phyloP scores from a whole-genome alignment of 2,113 vertebrate genomes.

The Istiophorus platypterus region DNA sequence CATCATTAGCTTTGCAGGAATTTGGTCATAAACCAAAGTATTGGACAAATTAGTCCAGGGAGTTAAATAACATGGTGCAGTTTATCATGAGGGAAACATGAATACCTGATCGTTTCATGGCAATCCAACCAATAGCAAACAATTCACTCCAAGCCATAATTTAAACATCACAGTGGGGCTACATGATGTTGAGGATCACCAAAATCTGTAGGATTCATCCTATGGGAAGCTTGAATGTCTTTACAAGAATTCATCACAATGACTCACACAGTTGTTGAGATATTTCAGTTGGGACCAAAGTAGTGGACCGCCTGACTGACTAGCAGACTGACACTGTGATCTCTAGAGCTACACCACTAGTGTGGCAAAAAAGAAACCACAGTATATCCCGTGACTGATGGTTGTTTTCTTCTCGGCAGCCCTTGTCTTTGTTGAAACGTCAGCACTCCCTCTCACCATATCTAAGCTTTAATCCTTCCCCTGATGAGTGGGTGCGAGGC shows the following conservation, averaged over 20 bases:
- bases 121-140: background rate
- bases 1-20: no score
- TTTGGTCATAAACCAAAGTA: no score
- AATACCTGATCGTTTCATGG: background rate
- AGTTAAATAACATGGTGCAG: no score
- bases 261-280: background rate
- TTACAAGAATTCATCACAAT: no score
- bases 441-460: background rate
- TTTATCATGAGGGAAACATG: no score
- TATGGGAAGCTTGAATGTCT: no score
- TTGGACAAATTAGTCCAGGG: no score
- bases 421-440: background rate
- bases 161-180: no score
- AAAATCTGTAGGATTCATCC: no score
- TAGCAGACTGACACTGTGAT: background rate
- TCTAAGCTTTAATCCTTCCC: constrained; percentile 30
- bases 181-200: no score
- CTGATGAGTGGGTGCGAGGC: constrained; percentile 12
- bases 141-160: no score
- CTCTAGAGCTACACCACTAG: background rate
- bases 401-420: background rate
- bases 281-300: background rate
- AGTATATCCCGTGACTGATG: background rate
- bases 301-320: background rate
- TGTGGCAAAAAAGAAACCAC: background rate